Evolutionary conservation across 2,888 invertebrate species (phyloP).

Genomic region (Lottia gigantea): DNA sequence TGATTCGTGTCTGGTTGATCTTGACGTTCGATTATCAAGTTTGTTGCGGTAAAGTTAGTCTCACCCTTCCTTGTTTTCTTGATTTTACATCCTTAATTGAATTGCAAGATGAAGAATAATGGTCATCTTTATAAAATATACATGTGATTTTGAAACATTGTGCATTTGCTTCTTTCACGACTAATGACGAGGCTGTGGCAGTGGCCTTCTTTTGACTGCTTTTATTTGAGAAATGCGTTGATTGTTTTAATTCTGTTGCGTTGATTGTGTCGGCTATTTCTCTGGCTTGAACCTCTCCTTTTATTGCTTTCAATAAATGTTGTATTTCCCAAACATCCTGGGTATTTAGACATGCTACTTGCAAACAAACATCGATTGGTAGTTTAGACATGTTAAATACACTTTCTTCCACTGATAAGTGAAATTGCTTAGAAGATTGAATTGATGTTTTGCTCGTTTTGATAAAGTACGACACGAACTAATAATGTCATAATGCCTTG

Average conservation of each 20-base stretch:
- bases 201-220: no score
- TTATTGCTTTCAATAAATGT: background rate
- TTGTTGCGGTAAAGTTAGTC: background rate
- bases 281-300: background rate
- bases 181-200: background rate
- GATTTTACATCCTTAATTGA: background rate
- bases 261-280: background rate
- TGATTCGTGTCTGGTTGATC: background rate
- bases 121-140: background rate
- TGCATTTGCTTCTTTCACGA: background rate
- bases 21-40: background rate
- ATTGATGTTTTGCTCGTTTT: background rate
- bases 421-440: background rate
- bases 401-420: background rate
- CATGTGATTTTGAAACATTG: background rate
- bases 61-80: background rate
- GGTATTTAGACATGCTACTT: background rate
- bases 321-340: background rate
- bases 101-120: slow-evolving; percentile 6
- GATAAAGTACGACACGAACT: background rate
- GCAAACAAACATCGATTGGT: slow-evolving; percentile 4
- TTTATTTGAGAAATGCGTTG: no score
- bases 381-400: background rate
- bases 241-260: no score
- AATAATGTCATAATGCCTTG: slow-evolving; percentile 3